Base-by-base conservation (phyloP, 2,797 vertebrate species). In the Pseudochromis fuscus region DNA sequence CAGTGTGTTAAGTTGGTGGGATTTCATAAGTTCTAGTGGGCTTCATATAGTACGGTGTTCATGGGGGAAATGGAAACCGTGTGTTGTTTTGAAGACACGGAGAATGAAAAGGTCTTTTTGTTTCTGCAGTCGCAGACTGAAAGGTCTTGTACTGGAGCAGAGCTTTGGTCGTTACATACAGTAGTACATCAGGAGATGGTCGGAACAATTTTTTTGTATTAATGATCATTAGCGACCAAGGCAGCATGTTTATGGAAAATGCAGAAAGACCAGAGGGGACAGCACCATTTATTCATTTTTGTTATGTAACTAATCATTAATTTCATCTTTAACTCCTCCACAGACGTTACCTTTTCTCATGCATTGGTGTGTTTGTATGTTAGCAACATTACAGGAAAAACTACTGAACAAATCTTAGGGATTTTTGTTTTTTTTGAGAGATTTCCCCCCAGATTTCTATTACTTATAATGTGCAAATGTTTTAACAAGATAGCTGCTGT, bases 51-150 rank as follows among this genome's bases (percentile, higher is more conserved):
- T 58, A 59, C 25, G 44, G 63, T 77, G 67, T 79, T 85, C 23
- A 10, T 40, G 33, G 61, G 68, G 67, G 40, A 85, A 90, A 92
- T 91, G 51, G 77, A 81, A 93, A 86, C 85, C 71, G 48, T 66
- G 53, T 90, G 76, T 65, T 77, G 76, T 81, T 87, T 83, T 84
- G 60, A 79, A 76, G 76, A 75, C 33, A 7, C 30, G 0, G 35
- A 52, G 57, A 82, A 71, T 84, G 59, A 90, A 88, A 87, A 79
- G 60, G 44, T 79, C 46, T 65, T 84, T 85, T 61, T 82, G 64
- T 89, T 85, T 27, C 62, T 55, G 35, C 53, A 67, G 42, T 65
- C 55, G 61, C 44, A 24, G 42, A 75, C 63, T 57, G 56, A 77
- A 76, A 76, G 21, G 25, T 72, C 38, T 49, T 10, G 64, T 45